Conservation (phyloP, 2,888 invertebrate genomes). For the Tipula unca region DNA sequence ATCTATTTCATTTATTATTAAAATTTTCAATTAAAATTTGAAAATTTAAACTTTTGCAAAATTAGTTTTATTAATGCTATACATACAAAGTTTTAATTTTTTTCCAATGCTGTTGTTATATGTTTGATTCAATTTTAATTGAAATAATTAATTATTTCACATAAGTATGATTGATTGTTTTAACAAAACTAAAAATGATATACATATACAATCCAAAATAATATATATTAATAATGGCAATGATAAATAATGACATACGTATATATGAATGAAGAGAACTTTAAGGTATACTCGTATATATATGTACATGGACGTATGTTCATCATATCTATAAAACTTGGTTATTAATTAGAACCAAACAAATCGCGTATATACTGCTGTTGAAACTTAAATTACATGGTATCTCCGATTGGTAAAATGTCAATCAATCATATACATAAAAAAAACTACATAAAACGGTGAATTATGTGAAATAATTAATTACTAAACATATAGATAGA, state of each 20-base stretch:
- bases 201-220: background rate
- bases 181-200: background rate
- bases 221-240: background rate
- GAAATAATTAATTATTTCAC: background rate
- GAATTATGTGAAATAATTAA: background rate
- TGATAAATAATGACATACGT: background rate
- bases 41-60: background rate
- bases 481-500: background rate
- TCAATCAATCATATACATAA: background rate
- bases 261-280: background rate
- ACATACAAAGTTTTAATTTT: background rate
- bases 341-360: background rate
- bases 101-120: background rate
- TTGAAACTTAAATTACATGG: background rate
- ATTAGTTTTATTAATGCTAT: background rate
- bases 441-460: background rate
- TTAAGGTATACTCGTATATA: background rate
- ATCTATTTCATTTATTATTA: background rate
- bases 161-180: conserved; percentile 2
- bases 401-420: background rate
- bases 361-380: background rate
- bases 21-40: background rate
- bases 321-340: background rate
- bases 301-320: background rate
- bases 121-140: background rate